Conservation (phyloP, 2,797 vertebrate genomes). For the Alauda arvensis region DNA sequence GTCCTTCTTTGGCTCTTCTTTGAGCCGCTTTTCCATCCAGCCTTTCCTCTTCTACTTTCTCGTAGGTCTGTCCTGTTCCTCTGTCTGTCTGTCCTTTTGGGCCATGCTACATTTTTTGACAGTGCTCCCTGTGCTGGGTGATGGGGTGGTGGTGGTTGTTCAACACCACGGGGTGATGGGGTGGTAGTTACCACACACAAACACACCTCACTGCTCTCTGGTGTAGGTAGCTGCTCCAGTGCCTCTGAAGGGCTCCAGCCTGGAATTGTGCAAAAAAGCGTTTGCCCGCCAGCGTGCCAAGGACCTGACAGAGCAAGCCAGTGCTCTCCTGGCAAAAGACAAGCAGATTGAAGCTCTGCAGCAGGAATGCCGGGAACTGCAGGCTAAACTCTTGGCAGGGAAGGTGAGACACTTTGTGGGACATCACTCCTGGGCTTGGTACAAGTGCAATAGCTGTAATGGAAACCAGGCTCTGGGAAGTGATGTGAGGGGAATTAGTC, state of each 20-base stretch:
- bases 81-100: background rate
- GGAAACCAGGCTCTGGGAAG: background rate
- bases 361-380: constrained; percentile 85
- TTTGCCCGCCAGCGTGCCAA: constrained; percentile 89
- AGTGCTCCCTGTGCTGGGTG: background rate
- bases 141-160: background rate
- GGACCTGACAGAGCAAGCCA: constrained; percentile 92
- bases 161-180: background rate
- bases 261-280: constrained; percentile 88
- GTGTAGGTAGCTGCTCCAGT: constrained; percentile 85
- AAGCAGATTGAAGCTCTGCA: constrained; percentile 92
- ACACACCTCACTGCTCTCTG: background rate
- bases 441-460: background rate
- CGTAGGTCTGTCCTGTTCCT: background rate
- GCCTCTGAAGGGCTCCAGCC: constrained; percentile 77
- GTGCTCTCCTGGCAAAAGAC: constrained; percentile 89
- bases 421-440: background rate
- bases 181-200: background rate
- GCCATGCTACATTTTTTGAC: background rate
- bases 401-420: constrained; percentile 77
- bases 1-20: background rate
- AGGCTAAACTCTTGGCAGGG: constrained; percentile 76
- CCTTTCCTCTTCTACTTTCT: background rate
- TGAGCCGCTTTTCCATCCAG: background rate
- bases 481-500: background rate